Percentiles rank a stretch among this genome's conserved stretches.
Evolutionary conservation across 2,113 vertebrate genomes (phyloP).

Genomic region (Spilogale gracilis): DNA sequence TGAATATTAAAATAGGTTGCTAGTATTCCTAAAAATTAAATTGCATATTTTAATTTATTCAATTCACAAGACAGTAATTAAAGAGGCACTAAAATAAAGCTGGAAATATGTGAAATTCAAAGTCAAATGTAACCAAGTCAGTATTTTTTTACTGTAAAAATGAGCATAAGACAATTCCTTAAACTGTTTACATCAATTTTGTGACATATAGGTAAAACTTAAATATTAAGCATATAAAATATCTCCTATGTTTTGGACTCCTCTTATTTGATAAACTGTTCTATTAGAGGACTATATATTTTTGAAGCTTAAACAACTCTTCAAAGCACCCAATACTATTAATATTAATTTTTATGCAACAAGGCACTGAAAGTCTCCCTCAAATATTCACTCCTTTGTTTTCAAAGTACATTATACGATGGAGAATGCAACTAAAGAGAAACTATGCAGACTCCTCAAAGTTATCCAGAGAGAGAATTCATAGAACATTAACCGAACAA

Average conservation of each 20-base stretch:
- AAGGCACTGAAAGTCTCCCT: neutral
- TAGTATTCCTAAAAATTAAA: conserved; percentile 1
- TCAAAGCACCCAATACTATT: neutral
- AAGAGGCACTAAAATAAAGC: neutral
- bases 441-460: neutral
- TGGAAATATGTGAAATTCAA: neutral
- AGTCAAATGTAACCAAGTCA: neutral
- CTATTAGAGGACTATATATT: neutral
- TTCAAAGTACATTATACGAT: neutral
- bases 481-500: neutral
- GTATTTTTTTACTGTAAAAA: neutral
- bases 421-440: neutral
- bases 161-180: neutral
- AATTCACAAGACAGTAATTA: neutral
- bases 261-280: neutral
- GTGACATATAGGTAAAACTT: neutral
- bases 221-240: neutral
- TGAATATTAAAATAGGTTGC: neutral
- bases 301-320: neutral
- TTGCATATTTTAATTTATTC: neutral
- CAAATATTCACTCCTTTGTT: neutral
- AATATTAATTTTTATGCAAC: neutral
- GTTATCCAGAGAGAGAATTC: neutral
- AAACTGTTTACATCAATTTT: neutral
- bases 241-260: neutral